Conservation (phyloP, 2,888 invertebrate genomes). For the Protonemura montana region DNA sequence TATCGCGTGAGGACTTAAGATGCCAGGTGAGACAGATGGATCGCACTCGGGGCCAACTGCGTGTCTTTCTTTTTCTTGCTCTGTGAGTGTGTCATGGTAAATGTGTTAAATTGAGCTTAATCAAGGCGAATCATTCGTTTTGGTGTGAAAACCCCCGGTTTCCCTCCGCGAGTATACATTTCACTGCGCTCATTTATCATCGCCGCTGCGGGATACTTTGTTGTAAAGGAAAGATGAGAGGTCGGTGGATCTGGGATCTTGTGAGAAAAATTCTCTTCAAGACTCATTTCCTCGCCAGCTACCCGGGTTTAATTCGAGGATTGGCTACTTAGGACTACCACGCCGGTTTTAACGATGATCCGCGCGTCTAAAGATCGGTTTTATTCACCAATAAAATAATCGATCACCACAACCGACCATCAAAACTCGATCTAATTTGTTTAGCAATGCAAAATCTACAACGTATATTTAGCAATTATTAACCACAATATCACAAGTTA, state of each 20-base stretch:
- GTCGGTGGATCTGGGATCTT: not conserved
- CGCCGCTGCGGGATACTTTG: not conserved
- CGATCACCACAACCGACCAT: too few species aligned
- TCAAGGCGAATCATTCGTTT: conserved; percentile 4
- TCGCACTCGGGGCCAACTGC: not conserved
- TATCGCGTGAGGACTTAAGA: not conserved
- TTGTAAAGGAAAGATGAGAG: not conserved
- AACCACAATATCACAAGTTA: too few species aligned
- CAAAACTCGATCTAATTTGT: too few species aligned
- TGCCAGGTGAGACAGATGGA: not conserved
- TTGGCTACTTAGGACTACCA: too few species aligned
- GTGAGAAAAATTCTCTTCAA: not conserved
- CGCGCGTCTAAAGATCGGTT: too few species aligned
- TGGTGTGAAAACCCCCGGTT: not conserved
- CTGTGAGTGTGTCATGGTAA: not conserved
- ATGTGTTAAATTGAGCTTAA: conserved; percentile 1
- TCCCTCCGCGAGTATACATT: not conserved
- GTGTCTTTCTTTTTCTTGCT: not conserved
- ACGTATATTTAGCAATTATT: too few species aligned
- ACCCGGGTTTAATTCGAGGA: too few species aligned
- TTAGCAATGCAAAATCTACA: too few species aligned
- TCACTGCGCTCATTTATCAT: conserved; percentile 1
- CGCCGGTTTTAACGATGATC: too few species aligned
- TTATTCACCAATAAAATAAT: too few species aligned
- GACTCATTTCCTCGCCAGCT: too few species aligned